Conservation (phyloP, 2,888 invertebrate genomes). For the Leucania comma region DNA sequence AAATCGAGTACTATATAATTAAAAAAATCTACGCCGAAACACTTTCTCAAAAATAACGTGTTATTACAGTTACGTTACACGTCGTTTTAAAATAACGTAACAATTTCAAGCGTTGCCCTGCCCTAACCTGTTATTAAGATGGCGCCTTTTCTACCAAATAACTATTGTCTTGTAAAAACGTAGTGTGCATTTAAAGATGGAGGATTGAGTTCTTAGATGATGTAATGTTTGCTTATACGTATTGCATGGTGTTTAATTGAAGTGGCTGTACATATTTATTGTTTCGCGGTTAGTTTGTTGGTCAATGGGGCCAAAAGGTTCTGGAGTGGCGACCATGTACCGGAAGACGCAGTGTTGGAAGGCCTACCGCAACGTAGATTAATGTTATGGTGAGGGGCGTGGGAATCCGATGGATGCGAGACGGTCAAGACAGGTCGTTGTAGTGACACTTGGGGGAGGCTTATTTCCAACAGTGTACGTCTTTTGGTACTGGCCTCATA, state of each 20-base stretch:
- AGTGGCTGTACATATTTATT: not conserved
- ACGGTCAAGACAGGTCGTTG: too few relatives aligned
- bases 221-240: conserved; percentile 18
- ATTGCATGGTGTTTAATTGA: conserved; percentile 23
- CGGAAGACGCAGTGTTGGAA: too few relatives aligned
- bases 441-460: too few relatives aligned
- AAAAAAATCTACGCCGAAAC: conserved; percentile 41
- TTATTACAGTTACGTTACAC: conserved; percentile 56
- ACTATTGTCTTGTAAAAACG: conserved; percentile 28
- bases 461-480: too few relatives aligned
- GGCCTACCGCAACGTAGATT: too few relatives aligned
- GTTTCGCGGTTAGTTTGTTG: not conserved
- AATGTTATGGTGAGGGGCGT: too few relatives aligned
- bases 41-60: conserved; percentile 54
- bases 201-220: conserved; percentile 33
- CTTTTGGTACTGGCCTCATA: too few relatives aligned
- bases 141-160: conserved; percentile 39
- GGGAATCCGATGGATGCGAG: too few relatives aligned
- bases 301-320: too few relatives aligned
- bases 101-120: conserved; percentile 7
- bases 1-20: conserved; percentile 53
- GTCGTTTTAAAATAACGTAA: conserved; percentile 37
- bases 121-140: conserved; percentile 48
- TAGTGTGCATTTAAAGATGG: conserved; percentile 23
- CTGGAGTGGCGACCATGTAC: not conserved